Percentiles rank a stretch among this genome's conserved stretches.
Evolutionary conservation across 1,140 invertebrate species (phyloP).

Genomic region (Lasioglossum albipes): DNA sequence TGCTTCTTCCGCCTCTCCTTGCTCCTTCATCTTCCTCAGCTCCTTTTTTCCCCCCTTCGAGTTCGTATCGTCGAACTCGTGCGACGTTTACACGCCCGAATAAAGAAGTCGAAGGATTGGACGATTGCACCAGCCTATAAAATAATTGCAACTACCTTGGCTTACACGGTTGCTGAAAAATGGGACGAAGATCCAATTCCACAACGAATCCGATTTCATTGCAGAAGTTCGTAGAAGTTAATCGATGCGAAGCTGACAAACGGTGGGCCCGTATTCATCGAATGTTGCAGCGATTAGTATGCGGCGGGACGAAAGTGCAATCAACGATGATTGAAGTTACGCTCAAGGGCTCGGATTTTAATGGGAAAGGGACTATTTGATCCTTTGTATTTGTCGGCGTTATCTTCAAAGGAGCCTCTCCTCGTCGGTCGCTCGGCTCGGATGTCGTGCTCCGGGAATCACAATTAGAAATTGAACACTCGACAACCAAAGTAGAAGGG

Average conservation of each 20-base stretch:
- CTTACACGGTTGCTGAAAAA: not conserved
- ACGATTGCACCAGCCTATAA: slow-evolving; percentile 1
- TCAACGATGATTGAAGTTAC: slow-evolving; percentile 6
- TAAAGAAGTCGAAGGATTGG: not conserved
- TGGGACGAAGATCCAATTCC: not conserved
- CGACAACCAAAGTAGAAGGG: slow-evolving; percentile 16
- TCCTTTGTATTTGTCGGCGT: not conserved
- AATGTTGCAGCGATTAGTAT: too few relatives aligned
- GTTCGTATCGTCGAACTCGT: not conserved
- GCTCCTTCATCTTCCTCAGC: not conserved
- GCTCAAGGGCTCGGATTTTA: not conserved
- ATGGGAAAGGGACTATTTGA: not conserved
- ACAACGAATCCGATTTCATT: too few relatives aligned
- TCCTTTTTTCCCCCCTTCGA: not conserved
- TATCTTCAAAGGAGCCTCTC: not conserved
- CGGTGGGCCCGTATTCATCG: too few relatives aligned
- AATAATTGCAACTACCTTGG: slow-evolving; percentile 4
- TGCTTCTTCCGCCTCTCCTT: not conserved
- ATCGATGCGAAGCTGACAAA: too few relatives aligned
- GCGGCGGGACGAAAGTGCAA: not conserved
- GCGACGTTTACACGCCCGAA: not conserved
- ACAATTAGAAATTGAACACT: slow-evolving; percentile 36
- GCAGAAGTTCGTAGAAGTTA: too few relatives aligned
- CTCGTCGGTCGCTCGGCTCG: too few relatives aligned
- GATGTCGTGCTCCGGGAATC: slow-evolving; percentile 7